Evolutionary conservation across 2,797 vertebrate genomes (phyloP), one percentile per base, ranked within the genome.

Genomic region (Arctocebus calabarensis): DNA sequence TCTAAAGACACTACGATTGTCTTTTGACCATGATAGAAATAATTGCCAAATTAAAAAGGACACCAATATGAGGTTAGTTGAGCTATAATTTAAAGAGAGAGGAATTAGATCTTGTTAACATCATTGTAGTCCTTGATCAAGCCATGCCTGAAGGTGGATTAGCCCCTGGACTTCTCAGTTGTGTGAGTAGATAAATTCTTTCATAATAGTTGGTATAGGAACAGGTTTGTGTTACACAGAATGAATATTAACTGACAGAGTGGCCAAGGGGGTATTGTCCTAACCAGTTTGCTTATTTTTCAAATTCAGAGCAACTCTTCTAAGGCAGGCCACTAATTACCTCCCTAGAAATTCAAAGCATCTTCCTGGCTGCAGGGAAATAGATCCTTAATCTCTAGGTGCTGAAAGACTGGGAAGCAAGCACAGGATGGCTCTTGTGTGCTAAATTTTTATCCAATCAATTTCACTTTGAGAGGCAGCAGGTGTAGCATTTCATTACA

Each of bases 391-490:
- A 85, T 97, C 97, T 97, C 95, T 93, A 96, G 91, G 95, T 68
- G 52, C 84, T 87, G 93, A 97, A 97, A 81, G 84, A 0, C 95
- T 66, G 48, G 79, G 88, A 97, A 98, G 96, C n/a, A 96, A 97
- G 82, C 84, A 75, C 89, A 94, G 94, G 97, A 96, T 96, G 32
- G 90, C 94, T 97, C 82, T 89, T 95, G 75, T 90, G 52, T 16
- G 7, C 97, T 97, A 86, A 94, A 84, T 97, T 98, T 97, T 97
- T 27, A 0, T 93, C 3, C 5, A 97, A 97, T 98, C 97, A 98
- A 97, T 98, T 97, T 93, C 1, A 23, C 97, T 97, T 97, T 92
- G 92, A 97, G 95, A 97, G 96, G 91, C 88, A 96, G 96, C 94
- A 97, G 96, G 95, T 94, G 94, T 89, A 97, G 93, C 43, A 2